Evolutionary conservation across 2,797 vertebrate species (phyloP), one percentile per base, ranked within the genome.

Genomic region (Telmatherina bonti): DNA sequence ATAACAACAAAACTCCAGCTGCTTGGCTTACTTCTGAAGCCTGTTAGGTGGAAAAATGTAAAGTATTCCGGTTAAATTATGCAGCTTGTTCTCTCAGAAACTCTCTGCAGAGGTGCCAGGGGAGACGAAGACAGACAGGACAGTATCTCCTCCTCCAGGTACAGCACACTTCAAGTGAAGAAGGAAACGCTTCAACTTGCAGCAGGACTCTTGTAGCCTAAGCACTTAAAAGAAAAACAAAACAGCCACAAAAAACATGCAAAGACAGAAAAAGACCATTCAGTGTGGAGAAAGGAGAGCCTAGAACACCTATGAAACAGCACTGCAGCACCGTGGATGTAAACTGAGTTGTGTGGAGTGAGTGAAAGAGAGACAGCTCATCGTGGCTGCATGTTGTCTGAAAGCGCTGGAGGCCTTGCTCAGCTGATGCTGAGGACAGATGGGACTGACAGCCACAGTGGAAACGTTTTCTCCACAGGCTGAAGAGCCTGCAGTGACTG

Each of bases 41-140:
- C 41, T n/a, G 61, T 57, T 67, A 70, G 77, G n/a, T n/a, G n/a
- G n/a, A 61, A 74, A 74, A 69, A 77, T 76, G 67, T 59, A 81
- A 79, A 64, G 78, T 71, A 71, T 80, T 35, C 4, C 22, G 33
- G 62, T 81, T 88, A 75, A 87, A 90, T 89, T 79, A 89, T 87
- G 83, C 83, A 88, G 74, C 66, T 67, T 52, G 61, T 65, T 73
- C 67, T 87, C 68, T 85, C 67, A 41, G 62, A 83, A 65, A 70
- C 72, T 70, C 75, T 78, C 72, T 58, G 63, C 68, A 74, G 72
- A 64, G 55, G 68, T n/a, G 79, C 71, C 70, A 53, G 70, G 75
- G 72, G 79, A 82, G 75, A 31, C 71, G 62, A 62, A 75, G 74
- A 82, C 60, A 80, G 82, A 83, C 62, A 31, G 58, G 65, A 79